Percentiles rank a stretch among this genome's conserved stretches.
Conservation (phyloP, 92 coral and sea anemone genomes). For the Micromussa lordhowensis region DNA sequence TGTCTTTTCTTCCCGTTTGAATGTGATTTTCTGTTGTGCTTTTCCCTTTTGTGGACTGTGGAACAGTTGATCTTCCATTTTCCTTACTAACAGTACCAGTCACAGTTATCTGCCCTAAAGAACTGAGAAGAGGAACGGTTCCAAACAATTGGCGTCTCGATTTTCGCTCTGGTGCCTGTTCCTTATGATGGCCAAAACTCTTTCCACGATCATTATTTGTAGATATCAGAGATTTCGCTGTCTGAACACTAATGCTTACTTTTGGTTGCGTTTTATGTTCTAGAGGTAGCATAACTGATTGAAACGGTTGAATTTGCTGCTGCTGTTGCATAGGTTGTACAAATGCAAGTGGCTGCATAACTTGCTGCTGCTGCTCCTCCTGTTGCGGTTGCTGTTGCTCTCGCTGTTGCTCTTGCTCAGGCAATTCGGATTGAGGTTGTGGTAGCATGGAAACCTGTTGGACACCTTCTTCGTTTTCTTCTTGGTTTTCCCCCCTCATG, state of each 20-base stretch:
- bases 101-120: slow-evolving; percentile 51
- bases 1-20: background rate
- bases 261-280: slow-evolving; percentile 33
- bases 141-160: slow-evolving; percentile 88
- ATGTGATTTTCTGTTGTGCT: slow-evolving; percentile 15
- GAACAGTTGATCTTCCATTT: slow-evolving; percentile 65
- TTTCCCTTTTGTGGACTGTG: slow-evolving; percentile 7
- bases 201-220: background rate
- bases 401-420: slow-evolving; percentile 12
- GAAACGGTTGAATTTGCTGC: slow-evolving; percentile 39
- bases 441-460: background rate
- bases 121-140: slow-evolving; percentile 84
- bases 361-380: slow-evolving; percentile 2
- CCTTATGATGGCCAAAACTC: background rate
- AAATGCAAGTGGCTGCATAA: background rate
- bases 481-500: background rate
- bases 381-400: background rate
- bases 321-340: slow-evolving; percentile 44
- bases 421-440: background rate
- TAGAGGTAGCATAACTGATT: slow-evolving; percentile 13
- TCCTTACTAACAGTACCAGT: background rate
- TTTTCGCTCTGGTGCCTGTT: background rate
- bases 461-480: background rate
- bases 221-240: slow-evolving; percentile 71
- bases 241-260: slow-evolving; percentile 72